Conservation (phyloP, 2,888 invertebrate species). For the Netelia melanura region DNA sequence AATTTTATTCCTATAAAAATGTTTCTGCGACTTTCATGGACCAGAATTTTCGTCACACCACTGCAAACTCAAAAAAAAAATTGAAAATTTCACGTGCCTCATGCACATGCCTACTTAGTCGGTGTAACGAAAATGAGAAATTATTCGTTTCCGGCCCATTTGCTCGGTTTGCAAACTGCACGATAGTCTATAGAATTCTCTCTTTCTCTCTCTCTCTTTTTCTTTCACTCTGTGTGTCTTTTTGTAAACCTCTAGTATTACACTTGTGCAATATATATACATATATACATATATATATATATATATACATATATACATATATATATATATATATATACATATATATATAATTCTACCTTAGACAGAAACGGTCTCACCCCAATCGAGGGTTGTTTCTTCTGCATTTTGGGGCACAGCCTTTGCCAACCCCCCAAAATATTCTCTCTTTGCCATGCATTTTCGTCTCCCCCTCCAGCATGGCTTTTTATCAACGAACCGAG, state of each 20-base stretch:
- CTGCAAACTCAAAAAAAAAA: neutral
- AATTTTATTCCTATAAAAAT: neutral
- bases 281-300: constrained; percentile 23
- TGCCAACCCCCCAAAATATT: constrained; percentile 40
- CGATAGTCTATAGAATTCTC: constrained; percentile 45
- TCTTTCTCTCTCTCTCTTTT: constrained; percentile 39
- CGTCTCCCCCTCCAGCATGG: constrained; percentile 25
- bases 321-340: neutral
- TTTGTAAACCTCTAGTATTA: neutral
- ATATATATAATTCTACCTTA: constrained; percentile 47
- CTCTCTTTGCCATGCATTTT: constrained; percentile 38
- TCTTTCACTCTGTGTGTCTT: constrained; percentile 28
- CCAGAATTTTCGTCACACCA: neutral
- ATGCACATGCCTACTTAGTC: constrained; percentile 1
- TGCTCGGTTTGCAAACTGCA: constrained; percentile 84
- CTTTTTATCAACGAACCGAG: constrained; percentile 29
- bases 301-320: too few species aligned
- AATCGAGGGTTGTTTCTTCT: constrained; percentile 63
- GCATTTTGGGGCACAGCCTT: constrained; percentile 68
- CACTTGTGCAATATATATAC: neutral
- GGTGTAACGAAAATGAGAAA: constrained; percentile 14
- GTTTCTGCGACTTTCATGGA: neutral
- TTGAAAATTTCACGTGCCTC: neutral
- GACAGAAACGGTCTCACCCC: constrained; percentile 73
- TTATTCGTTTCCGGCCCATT: constrained; percentile 82